Percentiles rank a stretch among this genome's conserved stretches.
These are phyloP conservation scores for Scotopteryx bipunctaria DNA, from an alignment of 2,888 invertebrate genomes.

Conservation along the genomic window DNA sequence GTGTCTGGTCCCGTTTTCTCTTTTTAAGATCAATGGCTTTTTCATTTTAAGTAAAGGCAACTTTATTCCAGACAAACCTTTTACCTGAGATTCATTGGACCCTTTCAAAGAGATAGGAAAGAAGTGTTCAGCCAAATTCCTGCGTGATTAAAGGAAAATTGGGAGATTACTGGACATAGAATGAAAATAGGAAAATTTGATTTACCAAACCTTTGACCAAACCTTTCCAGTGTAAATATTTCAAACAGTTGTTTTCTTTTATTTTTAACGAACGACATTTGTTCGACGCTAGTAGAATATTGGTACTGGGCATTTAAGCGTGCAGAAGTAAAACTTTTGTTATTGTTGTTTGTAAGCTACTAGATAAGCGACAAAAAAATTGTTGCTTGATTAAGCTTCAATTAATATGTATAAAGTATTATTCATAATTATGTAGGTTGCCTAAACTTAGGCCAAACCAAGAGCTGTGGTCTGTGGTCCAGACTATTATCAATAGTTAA, in stretches of 20 bases:
- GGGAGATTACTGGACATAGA: conserved; percentile 41
- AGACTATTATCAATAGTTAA: conserved; percentile 18
- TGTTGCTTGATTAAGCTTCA: too few relatives aligned
- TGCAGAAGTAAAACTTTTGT: too few relatives aligned
- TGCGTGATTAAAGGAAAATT: conserved; percentile 59
- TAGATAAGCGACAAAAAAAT: too few relatives aligned
- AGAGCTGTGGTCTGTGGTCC: conserved; percentile 5
- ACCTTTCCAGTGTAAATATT: conserved; percentile 28
- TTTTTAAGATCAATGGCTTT: too few relatives aligned
- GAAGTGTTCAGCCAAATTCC: conserved; percentile 51
- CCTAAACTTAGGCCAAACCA: not conserved
- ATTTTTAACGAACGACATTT: too few relatives aligned
- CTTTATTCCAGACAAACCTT: conserved; percentile 43
- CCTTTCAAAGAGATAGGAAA: conserved; percentile 54
- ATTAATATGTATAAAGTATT: not conserved
- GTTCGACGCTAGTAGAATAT: too few relatives aligned
- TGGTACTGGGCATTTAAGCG: too few relatives aligned
- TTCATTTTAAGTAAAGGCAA: conserved; percentile 17
- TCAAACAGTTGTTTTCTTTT: conserved; percentile 33
- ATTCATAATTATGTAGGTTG: conserved; percentile 13
- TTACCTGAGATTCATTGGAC: conserved; percentile 49
- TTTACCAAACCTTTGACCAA: conserved; percentile 28
- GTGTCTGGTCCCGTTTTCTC: too few relatives aligned
- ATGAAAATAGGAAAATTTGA: conserved; percentile 37
- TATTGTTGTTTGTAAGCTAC: too few relatives aligned